Conservation (phyloP, 2,113 vertebrate species). For the Oxyura jamaicensis region DNA sequence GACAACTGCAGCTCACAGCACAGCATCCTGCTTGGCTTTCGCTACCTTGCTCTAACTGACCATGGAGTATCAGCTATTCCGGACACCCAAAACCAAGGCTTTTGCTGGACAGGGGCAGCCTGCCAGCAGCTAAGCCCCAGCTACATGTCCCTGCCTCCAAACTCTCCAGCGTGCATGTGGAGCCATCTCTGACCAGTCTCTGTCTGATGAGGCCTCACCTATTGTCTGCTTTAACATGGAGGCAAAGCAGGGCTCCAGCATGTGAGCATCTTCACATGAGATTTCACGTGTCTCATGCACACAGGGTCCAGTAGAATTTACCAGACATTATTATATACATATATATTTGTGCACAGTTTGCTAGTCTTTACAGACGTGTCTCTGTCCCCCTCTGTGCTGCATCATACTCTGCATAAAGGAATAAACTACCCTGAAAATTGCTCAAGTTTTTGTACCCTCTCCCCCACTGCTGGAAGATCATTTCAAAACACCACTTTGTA, state of each 20-base stretch:
- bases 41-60: background rate
- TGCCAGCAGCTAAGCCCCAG: background rate
- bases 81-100: background rate
- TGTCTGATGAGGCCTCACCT: background rate
- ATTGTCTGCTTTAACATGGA: background rate
- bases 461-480: background rate
- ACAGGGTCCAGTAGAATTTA: background rate
- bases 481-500: background rate
- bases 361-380: background rate
- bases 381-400: background rate
- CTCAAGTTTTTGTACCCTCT: background rate
- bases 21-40: background rate
- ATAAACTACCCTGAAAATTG: background rate
- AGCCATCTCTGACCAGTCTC: background rate
- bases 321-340: background rate
- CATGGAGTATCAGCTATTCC: background rate
- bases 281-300: background rate
- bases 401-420: background rate
- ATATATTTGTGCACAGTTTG: background rate
- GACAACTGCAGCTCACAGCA: background rate
- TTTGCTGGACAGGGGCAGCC: background rate
- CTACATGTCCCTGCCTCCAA: background rate
- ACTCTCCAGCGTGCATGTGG: background rate
- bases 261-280: background rate
- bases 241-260: background rate